These are phyloP conservation scores for Lissocephala sabroskyi DNA, from an alignment of 2,888 invertebrate genomes.

Conservation along the genomic window DNA sequence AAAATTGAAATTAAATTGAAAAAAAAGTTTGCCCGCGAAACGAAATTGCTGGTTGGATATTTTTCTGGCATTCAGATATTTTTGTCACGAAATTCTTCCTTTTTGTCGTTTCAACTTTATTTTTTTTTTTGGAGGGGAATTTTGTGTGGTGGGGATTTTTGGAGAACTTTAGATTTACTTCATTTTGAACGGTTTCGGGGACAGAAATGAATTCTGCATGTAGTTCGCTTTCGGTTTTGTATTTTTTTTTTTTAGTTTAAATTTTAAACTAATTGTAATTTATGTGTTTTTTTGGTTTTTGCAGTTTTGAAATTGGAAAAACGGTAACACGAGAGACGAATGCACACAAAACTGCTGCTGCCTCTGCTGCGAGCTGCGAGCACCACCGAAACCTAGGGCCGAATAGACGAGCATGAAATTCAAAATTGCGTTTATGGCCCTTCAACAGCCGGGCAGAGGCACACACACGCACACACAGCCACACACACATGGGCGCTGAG, in stretches of 20 bases:
- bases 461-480: conserved; percentile 8
- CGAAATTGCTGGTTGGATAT: background rate
- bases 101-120: no score
- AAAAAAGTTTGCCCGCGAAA: conserved; percentile 27
- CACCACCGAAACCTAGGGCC: conserved; percentile 74
- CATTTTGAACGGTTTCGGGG: no score
- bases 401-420: conserved; percentile 73
- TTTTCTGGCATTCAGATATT: background rate
- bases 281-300: conserved; percentile 20
- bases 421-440: conserved; percentile 71
- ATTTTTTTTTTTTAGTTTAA: conserved; percentile 13
- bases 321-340: conserved; percentile 65
- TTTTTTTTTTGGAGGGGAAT: background rate
- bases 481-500: conserved; percentile 4
- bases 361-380: conserved; percentile 69
- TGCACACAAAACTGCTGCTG: conserved; percentile 66
- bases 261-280: conserved; percentile 17
- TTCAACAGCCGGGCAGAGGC: conserved; percentile 35
- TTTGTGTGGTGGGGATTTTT: no score
- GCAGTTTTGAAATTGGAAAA: conserved; percentile 47
- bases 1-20: no score
- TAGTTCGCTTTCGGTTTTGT: conserved; percentile 12
- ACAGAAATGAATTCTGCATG: background rate
- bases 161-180: no score
- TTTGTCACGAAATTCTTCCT: no score